Evolutionary conservation across 2,113 vertebrate species (phyloP).

Genomic region (Ageneiosus marmoratus): DNA sequence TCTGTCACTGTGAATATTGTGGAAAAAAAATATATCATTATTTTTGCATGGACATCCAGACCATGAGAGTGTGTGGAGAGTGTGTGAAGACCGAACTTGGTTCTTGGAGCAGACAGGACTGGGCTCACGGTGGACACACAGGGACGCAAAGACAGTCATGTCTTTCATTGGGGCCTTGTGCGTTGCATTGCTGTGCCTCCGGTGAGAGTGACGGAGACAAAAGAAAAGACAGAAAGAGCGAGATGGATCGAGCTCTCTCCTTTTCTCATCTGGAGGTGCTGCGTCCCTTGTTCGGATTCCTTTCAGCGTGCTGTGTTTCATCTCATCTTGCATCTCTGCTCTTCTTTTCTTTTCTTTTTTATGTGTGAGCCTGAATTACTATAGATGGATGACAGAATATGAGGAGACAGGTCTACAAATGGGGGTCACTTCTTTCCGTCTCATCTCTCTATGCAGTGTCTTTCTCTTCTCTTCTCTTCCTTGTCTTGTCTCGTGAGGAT

Average conservation of each 20-base stretch:
- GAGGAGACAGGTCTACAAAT: not conserved
- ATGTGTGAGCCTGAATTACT: not conserved
- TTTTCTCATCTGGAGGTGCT: not conserved
- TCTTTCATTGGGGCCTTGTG: not conserved
- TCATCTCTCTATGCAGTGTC: not conserved
- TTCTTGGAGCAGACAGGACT: not conserved
- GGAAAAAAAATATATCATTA: not conserved
- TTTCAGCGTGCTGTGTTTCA: not conserved
- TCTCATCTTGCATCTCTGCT: not conserved
- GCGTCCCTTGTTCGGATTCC: not conserved
- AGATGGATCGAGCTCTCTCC: conserved; percentile 15
- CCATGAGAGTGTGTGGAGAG: not conserved
- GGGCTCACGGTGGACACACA: not conserved
- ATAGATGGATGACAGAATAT: not conserved
- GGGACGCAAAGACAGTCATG: not conserved
- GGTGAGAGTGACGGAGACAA: conserved; percentile 57
- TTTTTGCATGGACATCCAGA: not conserved
- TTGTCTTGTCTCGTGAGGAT: not conserved
- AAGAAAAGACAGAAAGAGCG: conserved; percentile 20
- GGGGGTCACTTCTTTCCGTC: not conserved
- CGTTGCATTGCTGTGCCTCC: not conserved
- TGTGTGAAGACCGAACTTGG: not conserved
- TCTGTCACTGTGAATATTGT: conserved; percentile 32
- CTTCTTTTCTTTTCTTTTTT: not conserved
- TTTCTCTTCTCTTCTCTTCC: not conserved